Evolutionary conservation across 2,797 vertebrate genomes (phyloP).

Genomic region (Gallinago nigripennis): DNA sequence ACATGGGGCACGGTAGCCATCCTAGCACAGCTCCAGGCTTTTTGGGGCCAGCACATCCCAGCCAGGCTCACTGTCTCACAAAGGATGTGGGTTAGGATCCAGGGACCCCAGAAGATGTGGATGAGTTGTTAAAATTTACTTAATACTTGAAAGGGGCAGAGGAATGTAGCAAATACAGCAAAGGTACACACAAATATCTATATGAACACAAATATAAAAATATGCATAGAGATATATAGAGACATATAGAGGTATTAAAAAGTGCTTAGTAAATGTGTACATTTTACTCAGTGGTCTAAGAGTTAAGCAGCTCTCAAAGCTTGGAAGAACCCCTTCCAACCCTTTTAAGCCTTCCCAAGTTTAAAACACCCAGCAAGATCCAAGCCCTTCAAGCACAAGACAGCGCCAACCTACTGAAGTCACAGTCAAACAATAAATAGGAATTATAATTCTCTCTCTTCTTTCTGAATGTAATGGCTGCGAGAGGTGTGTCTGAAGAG

Average conservation of each 20-base stretch:
- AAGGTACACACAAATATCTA: fast-evolving
- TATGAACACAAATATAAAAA: not conserved
- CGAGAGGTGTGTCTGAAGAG: not conserved
- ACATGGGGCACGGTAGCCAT: not conserved
- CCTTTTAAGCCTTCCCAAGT: not conserved
- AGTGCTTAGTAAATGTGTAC: not conserved
- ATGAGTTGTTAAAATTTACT: not conserved
- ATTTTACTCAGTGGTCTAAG: not conserved
- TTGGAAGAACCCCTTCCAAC: not conserved
- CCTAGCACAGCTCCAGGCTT: fast-evolving
- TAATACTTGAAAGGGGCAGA: not conserved
- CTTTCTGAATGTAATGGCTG: not conserved
- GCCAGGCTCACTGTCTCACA: fast-evolving
- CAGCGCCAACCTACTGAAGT: not conserved
- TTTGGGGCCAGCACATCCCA: fast-evolving
- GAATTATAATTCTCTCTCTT: not conserved
- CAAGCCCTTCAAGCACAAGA: not conserved
- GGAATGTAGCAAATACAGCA: not conserved
- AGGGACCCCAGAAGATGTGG: not conserved
- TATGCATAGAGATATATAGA: fast-evolving
- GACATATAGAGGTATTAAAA: fast-evolving
- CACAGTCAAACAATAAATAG: not conserved
- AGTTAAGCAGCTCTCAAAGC: not conserved
- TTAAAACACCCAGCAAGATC: not conserved
- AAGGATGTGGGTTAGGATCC: not conserved